Evolutionary conservation across 2,888 invertebrate species (phyloP).

Genomic region (Maniola hyperantus): DNA sequence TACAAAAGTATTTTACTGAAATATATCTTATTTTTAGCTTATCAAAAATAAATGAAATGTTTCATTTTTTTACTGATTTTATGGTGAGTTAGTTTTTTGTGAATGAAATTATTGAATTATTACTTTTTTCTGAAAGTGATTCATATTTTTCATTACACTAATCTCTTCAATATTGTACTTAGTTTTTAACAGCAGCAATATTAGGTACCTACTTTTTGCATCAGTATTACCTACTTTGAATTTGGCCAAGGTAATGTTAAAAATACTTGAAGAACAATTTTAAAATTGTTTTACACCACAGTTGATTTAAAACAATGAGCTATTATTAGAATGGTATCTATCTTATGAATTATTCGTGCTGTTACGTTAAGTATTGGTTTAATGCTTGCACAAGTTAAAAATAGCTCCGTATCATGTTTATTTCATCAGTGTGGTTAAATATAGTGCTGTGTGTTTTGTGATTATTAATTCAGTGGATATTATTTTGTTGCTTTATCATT

Average conservation of each 20-base stretch:
- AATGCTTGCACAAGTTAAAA: slow-evolving; percentile 19
- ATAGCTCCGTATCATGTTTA: slow-evolving; percentile 25
- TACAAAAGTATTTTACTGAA: too few relatives aligned
- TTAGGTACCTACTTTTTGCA: not conserved
- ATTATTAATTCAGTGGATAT: slow-evolving; percentile 9
- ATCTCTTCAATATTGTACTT: too few relatives aligned
- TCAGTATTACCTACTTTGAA: not conserved
- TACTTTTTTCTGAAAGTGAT: too few relatives aligned
- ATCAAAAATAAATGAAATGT: too few relatives aligned
- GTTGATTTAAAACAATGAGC: slow-evolving; percentile 11
- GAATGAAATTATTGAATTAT: too few relatives aligned
- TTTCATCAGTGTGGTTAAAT: slow-evolving; percentile 22
- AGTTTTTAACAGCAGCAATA: not conserved
- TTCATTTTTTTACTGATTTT: too few relatives aligned
- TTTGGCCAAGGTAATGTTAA: not conserved
- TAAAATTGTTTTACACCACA: not conserved
- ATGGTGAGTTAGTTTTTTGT: too few relatives aligned
- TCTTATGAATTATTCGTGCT: slow-evolving; percentile 19
- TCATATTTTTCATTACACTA: too few relatives aligned
- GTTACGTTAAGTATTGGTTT: slow-evolving; percentile 11
- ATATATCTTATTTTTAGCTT: too few relatives aligned
- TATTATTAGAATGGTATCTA: slow-evolving; percentile 11
- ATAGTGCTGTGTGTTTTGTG: slow-evolving; percentile 14
- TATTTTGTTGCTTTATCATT: not conserved
- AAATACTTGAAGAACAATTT: not conserved